These are phyloP conservation scores for Campaea margaritaria DNA, from an alignment of 2,888 invertebrate species.

Conservation along the genomic window DNA sequence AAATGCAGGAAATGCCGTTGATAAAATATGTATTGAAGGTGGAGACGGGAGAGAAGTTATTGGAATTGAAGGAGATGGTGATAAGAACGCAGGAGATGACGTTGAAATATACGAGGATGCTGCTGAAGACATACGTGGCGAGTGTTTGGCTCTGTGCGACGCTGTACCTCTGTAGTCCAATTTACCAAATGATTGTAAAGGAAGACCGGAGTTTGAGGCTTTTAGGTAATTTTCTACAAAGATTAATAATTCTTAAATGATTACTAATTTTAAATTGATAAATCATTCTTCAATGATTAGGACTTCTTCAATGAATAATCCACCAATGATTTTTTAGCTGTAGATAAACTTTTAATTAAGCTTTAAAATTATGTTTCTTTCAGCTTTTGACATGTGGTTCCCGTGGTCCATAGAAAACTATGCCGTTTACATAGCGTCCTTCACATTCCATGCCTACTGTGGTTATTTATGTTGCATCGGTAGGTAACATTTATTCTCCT, in stretches of 20 bases:
- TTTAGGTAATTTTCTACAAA: slow-evolving; percentile 59
- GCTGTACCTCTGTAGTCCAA: slow-evolving; percentile 67
- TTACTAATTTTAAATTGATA: not conserved
- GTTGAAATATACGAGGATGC: slow-evolving; percentile 56
- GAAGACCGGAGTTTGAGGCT: slow-evolving; percentile 64
- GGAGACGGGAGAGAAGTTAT: slow-evolving; percentile 47
- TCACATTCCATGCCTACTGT: slow-evolving; percentile 69
- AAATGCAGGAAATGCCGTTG: slow-evolving; percentile 65
- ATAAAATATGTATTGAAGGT: slow-evolving; percentile 51
- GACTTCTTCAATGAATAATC: not conserved
- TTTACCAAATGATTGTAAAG: slow-evolving; percentile 62
- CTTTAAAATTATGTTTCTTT: slow-evolving; percentile 42
- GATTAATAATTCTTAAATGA: not conserved
- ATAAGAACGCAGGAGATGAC: slow-evolving; percentile 59
- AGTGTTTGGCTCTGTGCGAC: slow-evolving; percentile 63
- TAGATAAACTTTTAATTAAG: not conserved
- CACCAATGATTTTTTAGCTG: too few species aligned
- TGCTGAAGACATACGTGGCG: slow-evolving; percentile 62
- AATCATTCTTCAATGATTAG: not conserved
- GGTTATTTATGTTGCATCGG: slow-evolving; percentile 72
- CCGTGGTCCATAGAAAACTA: slow-evolving; percentile 73
- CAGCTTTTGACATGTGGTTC: slow-evolving; percentile 80
- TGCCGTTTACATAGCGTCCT: slow-evolving; percentile 63
- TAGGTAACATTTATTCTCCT: slow-evolving; percentile 46
- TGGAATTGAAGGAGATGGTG: slow-evolving; percentile 62